A percentile compares a stretch with the other conserved stretches of the same genome.
Evolutionary conservation across 2,797 vertebrate species (phyloP).

Genomic region (Poecilia wingei): DNA sequence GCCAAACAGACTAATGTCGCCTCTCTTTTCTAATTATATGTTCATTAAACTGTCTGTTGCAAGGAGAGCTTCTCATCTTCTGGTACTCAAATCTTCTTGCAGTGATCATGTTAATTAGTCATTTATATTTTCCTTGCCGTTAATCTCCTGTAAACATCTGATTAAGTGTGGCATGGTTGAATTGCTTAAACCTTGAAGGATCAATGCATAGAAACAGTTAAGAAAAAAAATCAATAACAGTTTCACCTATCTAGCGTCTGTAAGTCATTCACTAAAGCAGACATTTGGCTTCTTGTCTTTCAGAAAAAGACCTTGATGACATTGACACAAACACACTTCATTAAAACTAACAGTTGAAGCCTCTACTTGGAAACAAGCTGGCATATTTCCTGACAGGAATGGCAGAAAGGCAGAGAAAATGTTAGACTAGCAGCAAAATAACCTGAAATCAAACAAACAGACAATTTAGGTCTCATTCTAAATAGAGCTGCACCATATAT

Average conservation of each 20-base stretch:
- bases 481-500: background rate
- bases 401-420: background rate
- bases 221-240: background rate
- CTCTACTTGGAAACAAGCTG: background rate
- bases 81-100: background rate
- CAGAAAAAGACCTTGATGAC: background rate
- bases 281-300: background rate
- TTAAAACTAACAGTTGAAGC: background rate
- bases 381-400: background rate
- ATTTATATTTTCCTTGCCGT: background rate
- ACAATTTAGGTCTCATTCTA: background rate
- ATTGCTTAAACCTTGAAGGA: background rate
- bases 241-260: background rate
- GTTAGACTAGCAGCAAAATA: slow-evolving; percentile 2
- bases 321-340: background rate
- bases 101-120: background rate
- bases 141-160: background rate
- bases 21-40: slow-evolving; percentile 5
- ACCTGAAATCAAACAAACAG: background rate
- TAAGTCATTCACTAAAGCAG: background rate
- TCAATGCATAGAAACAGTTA: background rate
- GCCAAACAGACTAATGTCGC: slow-evolving; percentile 2
- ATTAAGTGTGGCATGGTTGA: background rate
- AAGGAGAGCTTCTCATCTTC: background rate
- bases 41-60: background rate